Evolutionary conservation across 2,888 invertebrate genomes (phyloP), one percentile per base, ranked within the genome.

Genomic region (Mantis religiosa): DNA sequence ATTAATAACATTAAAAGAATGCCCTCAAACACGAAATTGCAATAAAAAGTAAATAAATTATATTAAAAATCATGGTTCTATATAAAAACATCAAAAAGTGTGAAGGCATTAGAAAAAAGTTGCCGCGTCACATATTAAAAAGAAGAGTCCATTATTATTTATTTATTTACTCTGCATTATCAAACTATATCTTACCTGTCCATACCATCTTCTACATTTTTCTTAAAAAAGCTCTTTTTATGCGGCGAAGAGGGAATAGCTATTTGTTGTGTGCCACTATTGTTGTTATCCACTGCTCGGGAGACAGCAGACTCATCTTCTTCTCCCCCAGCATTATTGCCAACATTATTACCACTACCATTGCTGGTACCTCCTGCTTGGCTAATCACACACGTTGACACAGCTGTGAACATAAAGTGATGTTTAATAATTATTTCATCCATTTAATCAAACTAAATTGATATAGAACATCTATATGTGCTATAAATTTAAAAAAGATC

Each of bases 171-270:
- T n/a, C n/a, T n/a, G n/a, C n/a, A n/a, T n/a, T n/a, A n/a, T n/a
- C 12, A 9, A 71, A 20, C 20, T 71, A 6, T 14, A 27, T 82
- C 54, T 85, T 14, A 88, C 87, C 82, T 90, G 93, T 98, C 98
- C 95, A 98, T 96, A 91, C 98, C 98, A 93, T 98, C 98, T 93
- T 98, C 98, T 91, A 97, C 96, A 92, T 96, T 97, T 92, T 97
- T 97, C 93, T 98, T 98, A 92, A 97, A 97, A 91, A 98, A 95
- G 91, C 96, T 95, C 93, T 96, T 97, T 93, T 97, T 34, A 95
- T 94, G 71, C 95, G 96, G 96, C 89, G 97, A 97, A 84, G 92
- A 91, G 30, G 89, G 89, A 27, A 89, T 87, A 27, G 28, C 92
- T 91, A 41, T 41, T 41, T 41, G 90, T 90, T 84, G 90, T 88